Percentiles rank a stretch among this genome's conserved stretches.
Conservation (phyloP, 2,113 vertebrate species). For the Asarcornis scutulata region DNA sequence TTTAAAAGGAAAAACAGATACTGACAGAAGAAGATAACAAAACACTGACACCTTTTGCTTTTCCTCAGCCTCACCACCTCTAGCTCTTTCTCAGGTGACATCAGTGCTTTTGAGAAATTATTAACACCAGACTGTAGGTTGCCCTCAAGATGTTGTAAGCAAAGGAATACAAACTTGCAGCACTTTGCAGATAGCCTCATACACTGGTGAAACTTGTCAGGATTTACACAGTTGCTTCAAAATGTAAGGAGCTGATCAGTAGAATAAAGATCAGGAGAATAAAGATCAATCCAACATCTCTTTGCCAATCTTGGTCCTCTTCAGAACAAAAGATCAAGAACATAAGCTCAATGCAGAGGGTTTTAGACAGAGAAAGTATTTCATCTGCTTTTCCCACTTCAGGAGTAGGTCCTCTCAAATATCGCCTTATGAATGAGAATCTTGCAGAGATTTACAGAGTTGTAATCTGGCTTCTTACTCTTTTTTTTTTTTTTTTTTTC, state of each 20-base stretch:
- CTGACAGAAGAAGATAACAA: neutral
- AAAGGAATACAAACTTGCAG: neutral
- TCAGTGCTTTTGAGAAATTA: neutral
- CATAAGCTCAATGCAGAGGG: neutral
- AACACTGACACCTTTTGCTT: neutral
- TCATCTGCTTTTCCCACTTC: neutral
- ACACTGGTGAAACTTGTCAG: neutral
- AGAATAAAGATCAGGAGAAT: neutral
- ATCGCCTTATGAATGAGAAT: slow-evolving; percentile 13
- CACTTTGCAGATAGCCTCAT: neutral
- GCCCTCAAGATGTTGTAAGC: neutral
- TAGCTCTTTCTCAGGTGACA: neutral
- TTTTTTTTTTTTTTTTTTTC: neutral
- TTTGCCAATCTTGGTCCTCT: neutral
- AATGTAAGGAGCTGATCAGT: neutral
- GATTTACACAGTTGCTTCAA: neutral
- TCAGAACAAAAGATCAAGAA: slow-evolving; percentile 17
- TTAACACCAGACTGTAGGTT: neutral
- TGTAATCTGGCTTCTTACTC: neutral
- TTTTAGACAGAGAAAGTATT: neutral
- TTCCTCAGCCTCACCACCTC: neutral
- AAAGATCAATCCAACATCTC: neutral
- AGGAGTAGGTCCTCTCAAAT: neutral
- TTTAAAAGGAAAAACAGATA: neutral
- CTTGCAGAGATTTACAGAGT: neutral